Evolutionary conservation across 1,140 invertebrate species (phyloP), one percentile per base, ranked within the genome.

Genomic region (Hyles vespertilio): DNA sequence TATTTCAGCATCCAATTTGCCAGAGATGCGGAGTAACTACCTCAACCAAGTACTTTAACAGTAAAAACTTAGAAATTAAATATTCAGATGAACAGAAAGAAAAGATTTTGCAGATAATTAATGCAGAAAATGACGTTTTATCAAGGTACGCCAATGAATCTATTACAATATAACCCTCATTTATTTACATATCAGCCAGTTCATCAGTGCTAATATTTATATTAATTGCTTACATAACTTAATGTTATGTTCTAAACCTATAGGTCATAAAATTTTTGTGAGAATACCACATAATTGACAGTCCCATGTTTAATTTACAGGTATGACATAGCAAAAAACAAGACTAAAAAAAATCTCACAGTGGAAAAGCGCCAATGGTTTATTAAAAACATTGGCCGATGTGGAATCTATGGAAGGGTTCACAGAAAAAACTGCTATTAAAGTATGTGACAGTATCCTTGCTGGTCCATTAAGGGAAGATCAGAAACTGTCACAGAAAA

Each of bases 381-480:
- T 72, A 11, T 51, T 87, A n/a, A 79, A 78, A 56, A 65, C 55
- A 49, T 51, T 87, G 56, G 64, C 71, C 5, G 79, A 87, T 46
- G 51, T 86, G 56, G 73, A 79, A 61, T 50, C 59, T 53, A 65
- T 88, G 40, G 76, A 88, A 12, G 82, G 82, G 2, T 81, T 88
- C 51, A 72, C 74, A 7, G 74, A 83, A 10, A 86, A 71, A 52
- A 66, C 67, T 43, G 65, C 72, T 0, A 69, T 69, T 0, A 88
- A 85, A 61, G 52, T 88, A 4, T 85, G 72, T 67, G 73, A 81
- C 32, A 86, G 81, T 50, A 84, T 88, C 56, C 49, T 86, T 11
- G 62, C 76, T 50, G 81, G 74, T 0, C 62, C 73, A 7, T 32
- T 32, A 50, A 66, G 58, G 52, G 61, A 67, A 56, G 51, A 46